These are phyloP conservation scores for Drosophila pectinifera DNA, from an alignment of 1,140 invertebrate species.

Conservation along the genomic window DNA sequence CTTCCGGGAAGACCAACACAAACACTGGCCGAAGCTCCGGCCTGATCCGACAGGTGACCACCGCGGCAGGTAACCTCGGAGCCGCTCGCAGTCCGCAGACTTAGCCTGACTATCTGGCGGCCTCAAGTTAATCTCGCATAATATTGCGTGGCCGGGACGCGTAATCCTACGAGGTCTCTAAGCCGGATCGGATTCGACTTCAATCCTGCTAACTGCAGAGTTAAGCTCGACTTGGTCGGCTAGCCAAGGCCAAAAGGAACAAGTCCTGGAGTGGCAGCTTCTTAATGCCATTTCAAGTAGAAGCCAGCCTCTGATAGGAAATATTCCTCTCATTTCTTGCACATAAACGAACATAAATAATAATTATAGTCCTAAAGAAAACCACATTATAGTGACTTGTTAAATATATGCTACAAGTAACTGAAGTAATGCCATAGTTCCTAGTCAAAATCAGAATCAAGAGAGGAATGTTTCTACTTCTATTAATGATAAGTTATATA, in stretches of 20 bases:
- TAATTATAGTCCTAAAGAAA: too few species aligned
- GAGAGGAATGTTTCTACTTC: not conserved
- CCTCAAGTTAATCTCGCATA: slow-evolving; percentile 52
- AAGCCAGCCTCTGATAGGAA: too few species aligned
- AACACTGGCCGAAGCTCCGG: slow-evolving; percentile 58
- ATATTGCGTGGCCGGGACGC: slow-evolving; percentile 29
- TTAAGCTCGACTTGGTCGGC: not conserved
- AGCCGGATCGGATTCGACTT: not conserved
- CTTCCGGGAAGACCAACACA: slow-evolving; percentile 46
- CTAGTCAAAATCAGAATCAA: not conserved
- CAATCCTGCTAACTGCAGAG: not conserved
- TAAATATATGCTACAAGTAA: too few species aligned
- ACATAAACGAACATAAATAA: too few species aligned
- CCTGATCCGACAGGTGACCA: slow-evolving; percentile 19
- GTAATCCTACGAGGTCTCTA: slow-evolving; percentile 12
- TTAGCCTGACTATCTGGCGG: slow-evolving; percentile 48
- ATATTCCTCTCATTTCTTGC: too few species aligned
- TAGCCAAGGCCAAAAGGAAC: not conserved
- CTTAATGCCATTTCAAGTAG: too few species aligned
- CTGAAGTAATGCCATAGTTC: not conserved
- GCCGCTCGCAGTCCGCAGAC: not conserved
- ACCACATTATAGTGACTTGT: too few species aligned
- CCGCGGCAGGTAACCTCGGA: slow-evolving; percentile 21
- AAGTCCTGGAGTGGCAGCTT: not conserved
- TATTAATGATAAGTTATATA: not conserved